Base-by-base conservation (phyloP, 2,113 vertebrate species). In the Sinocyclocheilus anophthalmus region DNA sequence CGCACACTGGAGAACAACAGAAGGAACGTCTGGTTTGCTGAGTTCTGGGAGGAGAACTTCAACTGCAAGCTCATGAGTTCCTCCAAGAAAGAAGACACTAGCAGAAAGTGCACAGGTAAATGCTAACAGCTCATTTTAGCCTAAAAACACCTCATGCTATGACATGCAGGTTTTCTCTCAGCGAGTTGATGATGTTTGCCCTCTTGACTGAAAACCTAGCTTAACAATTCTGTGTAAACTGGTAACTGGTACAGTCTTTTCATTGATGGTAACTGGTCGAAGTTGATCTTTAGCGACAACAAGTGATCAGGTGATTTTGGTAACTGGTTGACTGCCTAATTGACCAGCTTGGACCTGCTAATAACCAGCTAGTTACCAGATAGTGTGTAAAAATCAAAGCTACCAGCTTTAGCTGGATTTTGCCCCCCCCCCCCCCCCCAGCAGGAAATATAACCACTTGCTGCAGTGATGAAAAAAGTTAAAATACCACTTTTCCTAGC, bases 11-110 rank as follows among this genome's bases (percentile, higher is more conserved):
- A 99, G 91, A 99, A 99, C 93, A 99, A 99, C 92, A 89, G 97
- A 69, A 96, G 98, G 92, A 99, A 99, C 2, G 98, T 99, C 0
- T 99, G 98, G 98, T 99, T 99, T 81, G 97, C 97, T 0, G 98
- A 99, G 88, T 99, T 96, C 93, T 99, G 98, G 98, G 97, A 99
- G 89, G 98, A 99, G 91, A 99, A 98, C 93, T 99, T 99, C 94
- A 98, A 99, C 94, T 99, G 98, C 93, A 98, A 98, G 88, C 92
- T 99, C 85, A 98, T 98, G 95, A 98, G 96, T 4, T 97, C 97
- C 20, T 99, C 97, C 1, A 99, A 97, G 93, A 98, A 96, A 85
- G 97, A 99, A 87, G 97, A 99, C 89, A 97, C 96, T 0, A 98
- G 96, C 89, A 94, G 97, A 12, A 99, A 99, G 90, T 99, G 98